A percentile compares a stretch with the other conserved stretches of the same genome.
Evolutionary conservation across 2,113 vertebrate species (phyloP).

Genomic region (Hepsetus odoe): DNA sequence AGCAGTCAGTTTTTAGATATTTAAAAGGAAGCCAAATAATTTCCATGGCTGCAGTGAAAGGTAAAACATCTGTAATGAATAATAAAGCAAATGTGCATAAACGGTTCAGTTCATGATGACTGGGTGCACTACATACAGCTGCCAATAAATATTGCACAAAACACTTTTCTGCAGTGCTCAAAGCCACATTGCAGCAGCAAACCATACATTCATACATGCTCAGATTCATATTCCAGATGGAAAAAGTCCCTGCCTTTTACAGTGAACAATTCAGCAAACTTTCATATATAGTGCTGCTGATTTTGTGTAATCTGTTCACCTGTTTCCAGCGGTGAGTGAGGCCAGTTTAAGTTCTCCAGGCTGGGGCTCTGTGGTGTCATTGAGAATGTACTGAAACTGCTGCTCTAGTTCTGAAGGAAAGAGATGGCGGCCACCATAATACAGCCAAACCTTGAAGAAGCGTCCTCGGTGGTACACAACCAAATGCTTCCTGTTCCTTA

Average conservation of each 20-base stretch:
- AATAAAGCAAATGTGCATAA: no score
- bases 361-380: constrained; percentile 80
- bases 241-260: no score
- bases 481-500: constrained; percentile 85
- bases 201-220: no score
- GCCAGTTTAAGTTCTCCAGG: constrained; percentile 85
- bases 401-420: constrained; percentile 84
- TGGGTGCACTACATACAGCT: no score
- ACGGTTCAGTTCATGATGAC: no score
- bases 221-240: no score
- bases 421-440: constrained; percentile 83
- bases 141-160: neutral
- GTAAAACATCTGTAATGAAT: no score
- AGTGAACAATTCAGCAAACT: neutral
- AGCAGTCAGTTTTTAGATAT: neutral
- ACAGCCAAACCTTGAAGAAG: constrained; percentile 88
- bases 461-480: constrained; percentile 89
- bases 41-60: no score
- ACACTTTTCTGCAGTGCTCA: neutral
- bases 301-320: constrained; percentile 66
- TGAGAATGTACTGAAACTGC: constrained; percentile 91
- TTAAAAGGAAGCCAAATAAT: neutral
- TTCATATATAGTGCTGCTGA: neutral
- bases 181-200: neutral
- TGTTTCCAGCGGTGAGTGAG: constrained; percentile 85